Percentiles rank a stretch among this genome's conserved stretches.
phyloP scores from a whole-genome alignment of 2,113 vertebrate genomes.

The Rynchops niger region DNA sequence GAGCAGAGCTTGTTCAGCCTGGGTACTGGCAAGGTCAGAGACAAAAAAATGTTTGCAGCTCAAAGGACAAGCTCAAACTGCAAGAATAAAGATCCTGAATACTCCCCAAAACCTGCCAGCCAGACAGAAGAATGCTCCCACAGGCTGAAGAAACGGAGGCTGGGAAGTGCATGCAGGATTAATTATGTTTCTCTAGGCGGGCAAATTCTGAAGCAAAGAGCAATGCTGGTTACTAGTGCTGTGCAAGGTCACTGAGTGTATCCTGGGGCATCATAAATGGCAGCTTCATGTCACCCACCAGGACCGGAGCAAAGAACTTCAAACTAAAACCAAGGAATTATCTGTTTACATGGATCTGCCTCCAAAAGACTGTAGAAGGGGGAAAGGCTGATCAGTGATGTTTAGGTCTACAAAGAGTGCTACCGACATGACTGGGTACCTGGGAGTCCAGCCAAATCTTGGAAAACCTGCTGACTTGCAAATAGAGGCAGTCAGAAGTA shows the following conservation, averaged over 20 bases:
- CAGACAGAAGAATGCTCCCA: background rate
- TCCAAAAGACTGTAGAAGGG: background rate
- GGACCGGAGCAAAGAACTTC: background rate
- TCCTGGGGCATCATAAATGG: background rate
- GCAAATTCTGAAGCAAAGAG: background rate
- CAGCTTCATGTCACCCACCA: background rate
- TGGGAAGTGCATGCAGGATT: background rate
- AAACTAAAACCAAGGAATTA: background rate
- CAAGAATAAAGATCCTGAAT: background rate
- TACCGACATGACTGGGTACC: background rate
- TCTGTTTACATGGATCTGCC: background rate
- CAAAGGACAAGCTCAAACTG: background rate
- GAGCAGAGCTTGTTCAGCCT: background rate
- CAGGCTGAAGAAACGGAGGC: background rate
- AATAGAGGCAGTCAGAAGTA: background rate
- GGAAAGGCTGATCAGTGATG: background rate
- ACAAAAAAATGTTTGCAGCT: background rate
- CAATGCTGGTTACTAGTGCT: background rate
- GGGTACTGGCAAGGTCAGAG: background rate
- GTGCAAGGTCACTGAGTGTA: accelerated
- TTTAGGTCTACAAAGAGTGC: background rate
- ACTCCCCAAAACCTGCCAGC: background rate
- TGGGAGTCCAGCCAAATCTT: background rate
- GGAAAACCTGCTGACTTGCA: background rate
- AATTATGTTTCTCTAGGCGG: background rate